Conservation (phyloP, 2,797 vertebrate genomes). For the Heterohyrax brucei region DNA sequence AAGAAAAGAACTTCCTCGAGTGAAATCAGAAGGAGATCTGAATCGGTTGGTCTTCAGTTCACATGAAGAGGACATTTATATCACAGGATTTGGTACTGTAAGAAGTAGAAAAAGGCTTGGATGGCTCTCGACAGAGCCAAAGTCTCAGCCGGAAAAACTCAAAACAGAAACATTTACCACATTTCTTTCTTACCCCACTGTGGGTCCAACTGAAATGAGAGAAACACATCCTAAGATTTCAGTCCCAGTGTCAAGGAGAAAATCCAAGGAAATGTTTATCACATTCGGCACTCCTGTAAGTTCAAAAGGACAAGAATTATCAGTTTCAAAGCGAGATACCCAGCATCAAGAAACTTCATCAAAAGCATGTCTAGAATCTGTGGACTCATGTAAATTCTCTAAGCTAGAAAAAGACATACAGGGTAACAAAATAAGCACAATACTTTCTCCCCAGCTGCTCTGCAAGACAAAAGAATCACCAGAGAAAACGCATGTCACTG, state of each 20-base stretch:
- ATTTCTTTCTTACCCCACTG: conserved; percentile 16
- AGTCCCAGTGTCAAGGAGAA: background rate
- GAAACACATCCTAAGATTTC: background rate
- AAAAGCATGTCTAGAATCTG: background rate
- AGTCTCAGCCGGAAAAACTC: conserved; percentile 22
- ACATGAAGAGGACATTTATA: background rate
- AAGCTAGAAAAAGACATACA: background rate
- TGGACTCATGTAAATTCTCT: background rate
- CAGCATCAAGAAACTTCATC: background rate
- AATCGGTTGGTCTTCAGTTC: background rate
- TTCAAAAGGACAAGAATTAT: background rate
- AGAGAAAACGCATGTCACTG: background rate
- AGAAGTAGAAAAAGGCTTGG: background rate
- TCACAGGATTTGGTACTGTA: background rate
- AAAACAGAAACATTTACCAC: background rate
- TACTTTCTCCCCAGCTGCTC: background rate
- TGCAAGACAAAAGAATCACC: background rate
- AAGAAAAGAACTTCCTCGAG: background rate
- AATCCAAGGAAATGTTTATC: background rate
- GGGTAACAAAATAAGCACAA: background rate
- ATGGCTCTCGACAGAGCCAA: background rate
- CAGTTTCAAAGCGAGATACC: background rate
- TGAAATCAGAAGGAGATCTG: background rate
- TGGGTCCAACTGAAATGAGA: background rate
- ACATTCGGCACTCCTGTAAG: background rate